These are phyloP conservation scores for Coleophora deauratella DNA, from an alignment of 2,888 invertebrate species.

Conservation along the genomic window DNA sequence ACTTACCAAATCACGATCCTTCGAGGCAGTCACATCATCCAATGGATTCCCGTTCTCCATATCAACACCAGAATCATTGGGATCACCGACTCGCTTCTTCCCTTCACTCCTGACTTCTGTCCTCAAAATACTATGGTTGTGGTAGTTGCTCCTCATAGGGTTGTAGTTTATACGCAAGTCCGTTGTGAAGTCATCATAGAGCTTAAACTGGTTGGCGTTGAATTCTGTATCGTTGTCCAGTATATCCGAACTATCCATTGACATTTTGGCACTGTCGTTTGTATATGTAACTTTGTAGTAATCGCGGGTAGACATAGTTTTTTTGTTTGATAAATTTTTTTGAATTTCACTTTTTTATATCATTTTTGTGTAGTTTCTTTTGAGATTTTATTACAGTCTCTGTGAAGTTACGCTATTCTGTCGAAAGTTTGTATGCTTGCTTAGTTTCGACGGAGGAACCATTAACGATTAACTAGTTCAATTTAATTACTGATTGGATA, in stretches of 20 bases:
- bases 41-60: conserved; percentile 62
- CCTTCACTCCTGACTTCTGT: conserved; percentile 16
- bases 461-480: too few species aligned
- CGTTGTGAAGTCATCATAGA: conserved; percentile 65
- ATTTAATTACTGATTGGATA: too few species aligned
- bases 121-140: conserved; percentile 23
- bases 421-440: too few species aligned
- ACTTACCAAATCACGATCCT: conserved; percentile 67
- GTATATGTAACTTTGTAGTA: conserved; percentile 58
- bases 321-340: not conserved
- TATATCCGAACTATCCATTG: conserved; percentile 37
- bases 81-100: conserved; percentile 39
- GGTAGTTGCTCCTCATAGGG: conserved; percentile 46
- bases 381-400: conserved; percentile 10
- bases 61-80: conserved; percentile 65
- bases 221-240: conserved; percentile 65
- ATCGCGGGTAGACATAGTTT: conserved; percentile 55
- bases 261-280: conserved; percentile 31
- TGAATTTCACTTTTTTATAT: conserved; percentile 11
- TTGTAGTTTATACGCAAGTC: conserved; percentile 58
- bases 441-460: too few species aligned
- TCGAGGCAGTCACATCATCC: conserved; percentile 45
- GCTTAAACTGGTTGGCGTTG: conserved; percentile 66
- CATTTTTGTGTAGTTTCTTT: conserved; percentile 18
- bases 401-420: too few species aligned